Evolutionary conservation across 2,888 invertebrate genomes (phyloP).

Genomic region (Leptinotarsa peninsularis): DNA sequence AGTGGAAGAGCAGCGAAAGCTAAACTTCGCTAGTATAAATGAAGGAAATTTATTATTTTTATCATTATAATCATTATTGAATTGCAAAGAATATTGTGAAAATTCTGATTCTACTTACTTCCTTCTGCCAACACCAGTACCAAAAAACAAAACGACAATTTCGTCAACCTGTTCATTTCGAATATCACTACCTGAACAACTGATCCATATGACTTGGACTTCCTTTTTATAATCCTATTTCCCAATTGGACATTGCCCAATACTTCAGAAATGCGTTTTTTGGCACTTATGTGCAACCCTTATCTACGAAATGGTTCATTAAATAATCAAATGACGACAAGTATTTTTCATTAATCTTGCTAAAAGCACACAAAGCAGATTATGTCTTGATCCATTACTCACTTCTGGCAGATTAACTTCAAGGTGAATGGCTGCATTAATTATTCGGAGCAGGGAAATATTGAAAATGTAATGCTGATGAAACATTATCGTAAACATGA

Average conservation of each 20-base stretch:
- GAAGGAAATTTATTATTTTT: no score
- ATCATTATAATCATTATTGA: no score
- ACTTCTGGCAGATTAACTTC: background rate
- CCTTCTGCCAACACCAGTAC: no score
- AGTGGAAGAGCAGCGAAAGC: no score
- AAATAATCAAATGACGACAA: conserved; percentile 8
- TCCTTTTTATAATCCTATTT: background rate
- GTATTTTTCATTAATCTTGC: background rate
- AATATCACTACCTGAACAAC: background rate
- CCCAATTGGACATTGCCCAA: background rate
- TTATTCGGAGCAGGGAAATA: background rate
- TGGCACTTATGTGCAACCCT: background rate
- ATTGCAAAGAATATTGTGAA: no score
- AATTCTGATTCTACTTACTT: no score
- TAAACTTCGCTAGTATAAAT: no score
- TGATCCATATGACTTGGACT: background rate
- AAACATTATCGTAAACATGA: background rate
- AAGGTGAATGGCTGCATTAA: background rate
- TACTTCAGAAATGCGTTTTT: background rate
- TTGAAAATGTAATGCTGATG: background rate
- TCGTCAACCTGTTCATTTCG: background rate
- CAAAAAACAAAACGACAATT: no score
- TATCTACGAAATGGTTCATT: background rate
- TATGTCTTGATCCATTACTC: background rate
- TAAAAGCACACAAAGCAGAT: conserved; percentile 4